These are phyloP conservation scores for Garra rufa DNA, from an alignment of 2,113 vertebrate species.

Conservation along the genomic window DNA sequence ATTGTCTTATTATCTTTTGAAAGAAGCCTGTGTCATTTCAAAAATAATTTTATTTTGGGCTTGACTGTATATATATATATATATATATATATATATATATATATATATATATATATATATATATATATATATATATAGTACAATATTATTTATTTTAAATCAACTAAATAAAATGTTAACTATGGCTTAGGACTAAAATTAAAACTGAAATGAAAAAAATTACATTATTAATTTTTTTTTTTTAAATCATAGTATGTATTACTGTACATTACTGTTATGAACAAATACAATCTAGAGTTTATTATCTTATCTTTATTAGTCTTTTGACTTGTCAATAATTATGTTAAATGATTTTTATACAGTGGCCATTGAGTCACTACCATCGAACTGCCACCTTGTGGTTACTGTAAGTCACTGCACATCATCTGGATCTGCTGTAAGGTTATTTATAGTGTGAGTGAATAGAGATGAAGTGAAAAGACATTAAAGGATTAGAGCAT, in stretches of 20 bases:
- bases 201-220: no score
- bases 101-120: no score
- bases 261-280: no score
- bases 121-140: no score
- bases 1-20: no score
- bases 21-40: no score
- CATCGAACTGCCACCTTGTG: background rate
- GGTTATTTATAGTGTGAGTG: slow-evolving; percentile 63
- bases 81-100: no score
- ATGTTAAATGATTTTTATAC: background rate
- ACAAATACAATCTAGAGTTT: background rate
- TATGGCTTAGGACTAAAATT: background rate
- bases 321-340: background rate
- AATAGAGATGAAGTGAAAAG: slow-evolving; percentile 68
- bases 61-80: no score
- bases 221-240: no score
- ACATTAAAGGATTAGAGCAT: slow-evolving; percentile 79
- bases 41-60: no score
- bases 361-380: background rate
- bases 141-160: background rate
- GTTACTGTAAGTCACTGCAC: background rate
- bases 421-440: slow-evolving; percentile 21
- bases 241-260: no score
- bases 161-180: background rate
- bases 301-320: background rate